Conservation (phyloP, 92 coral and sea anemone species). For the Porites rus region DNA sequence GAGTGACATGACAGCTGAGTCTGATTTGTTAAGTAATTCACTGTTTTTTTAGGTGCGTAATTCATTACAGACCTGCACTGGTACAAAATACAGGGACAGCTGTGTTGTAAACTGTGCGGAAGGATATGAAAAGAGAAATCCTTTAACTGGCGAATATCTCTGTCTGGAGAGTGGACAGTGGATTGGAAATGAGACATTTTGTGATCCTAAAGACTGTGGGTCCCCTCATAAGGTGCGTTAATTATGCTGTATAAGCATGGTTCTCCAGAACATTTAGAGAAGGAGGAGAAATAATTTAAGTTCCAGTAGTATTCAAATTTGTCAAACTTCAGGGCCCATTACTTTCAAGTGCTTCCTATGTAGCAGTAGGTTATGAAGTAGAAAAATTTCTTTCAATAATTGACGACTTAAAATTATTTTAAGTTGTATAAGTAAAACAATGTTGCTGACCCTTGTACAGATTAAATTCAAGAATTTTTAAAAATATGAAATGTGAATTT, state of each 20-base stretch:
- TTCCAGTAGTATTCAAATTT: not conserved
- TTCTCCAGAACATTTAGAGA: too few relatives aligned
- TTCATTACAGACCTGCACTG: slow-evolving; percentile 23
- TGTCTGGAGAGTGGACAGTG: slow-evolving; percentile 45
- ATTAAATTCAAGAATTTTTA: too few relatives aligned
- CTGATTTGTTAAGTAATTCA: not conserved
- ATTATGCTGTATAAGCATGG: not conserved
- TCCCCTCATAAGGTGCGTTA: not conserved
- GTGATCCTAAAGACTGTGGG: slow-evolving; percentile 28
- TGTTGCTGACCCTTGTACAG: too few relatives aligned
- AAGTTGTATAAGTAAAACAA: too few relatives aligned
- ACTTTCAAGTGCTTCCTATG: too few relatives aligned
- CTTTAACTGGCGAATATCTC: slow-evolving; percentile 7
- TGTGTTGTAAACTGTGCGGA: slow-evolving; percentile 31
- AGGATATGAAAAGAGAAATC: slow-evolving; percentile 30
- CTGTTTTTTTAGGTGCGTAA: not conserved
- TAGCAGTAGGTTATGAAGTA: too few relatives aligned
- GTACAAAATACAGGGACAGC: slow-evolving; percentile 49
- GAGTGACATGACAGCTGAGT: not conserved
- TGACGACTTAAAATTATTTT: too few relatives aligned
- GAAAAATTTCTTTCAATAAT: too few relatives aligned
- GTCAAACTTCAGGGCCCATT: too few relatives aligned
- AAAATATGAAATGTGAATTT: too few relatives aligned
- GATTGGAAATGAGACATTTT: slow-evolving; percentile 41
- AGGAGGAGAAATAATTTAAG: not conserved